Evolutionary conservation across 2,888 invertebrate genomes (phyloP), one percentile per base, ranked within the genome.

Genomic region (Erebia ligea): DNA sequence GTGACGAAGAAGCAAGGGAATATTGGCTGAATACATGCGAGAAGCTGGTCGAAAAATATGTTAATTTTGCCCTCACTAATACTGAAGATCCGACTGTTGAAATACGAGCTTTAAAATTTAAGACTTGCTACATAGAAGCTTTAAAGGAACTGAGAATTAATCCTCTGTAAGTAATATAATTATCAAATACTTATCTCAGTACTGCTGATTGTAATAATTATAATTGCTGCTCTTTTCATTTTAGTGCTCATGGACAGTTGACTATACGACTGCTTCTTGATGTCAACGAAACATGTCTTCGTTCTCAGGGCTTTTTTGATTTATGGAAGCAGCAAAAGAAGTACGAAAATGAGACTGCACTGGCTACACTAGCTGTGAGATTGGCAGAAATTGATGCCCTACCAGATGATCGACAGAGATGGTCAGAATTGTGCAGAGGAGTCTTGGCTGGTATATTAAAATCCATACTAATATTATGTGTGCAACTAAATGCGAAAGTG

Each of bases 1-100:
- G 95, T 80, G 98, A 99, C 86, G 94, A 94, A 76, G 97, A 97
- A 84, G 99, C 98, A 15, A 95, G 97, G 85, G 95, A 94, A 77
- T 99, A 99, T 89, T 99, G 99, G 99, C 94, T 99, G 62, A 95
- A 96, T 75, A 98, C 98, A 86, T 97, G 99, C 84, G 97, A 97
- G 85, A 96, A 96, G 76, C 96, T 98, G 79, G 96, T 97, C 17
- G 96, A 96, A 77, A 98, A 97, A 92, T 98, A 97, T 91, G 96
- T 97, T 34, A 94, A 95, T 76, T 96, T 97, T 86, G 99, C 99
- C 1, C 95, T 96, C 65, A 93, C 95, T 63, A 97, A 98, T 83
- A 95, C 96, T 13, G 95, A 96, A 75, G 96, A 96, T 80, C 94
- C 95, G 25, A 96, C 97, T 65, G 97, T 97, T 10, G 94, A 94